Evolutionary conservation across 2,888 invertebrate genomes (phyloP), one percentile per base, ranked within the genome.

Genomic region (Drosophila robusta): DNA sequence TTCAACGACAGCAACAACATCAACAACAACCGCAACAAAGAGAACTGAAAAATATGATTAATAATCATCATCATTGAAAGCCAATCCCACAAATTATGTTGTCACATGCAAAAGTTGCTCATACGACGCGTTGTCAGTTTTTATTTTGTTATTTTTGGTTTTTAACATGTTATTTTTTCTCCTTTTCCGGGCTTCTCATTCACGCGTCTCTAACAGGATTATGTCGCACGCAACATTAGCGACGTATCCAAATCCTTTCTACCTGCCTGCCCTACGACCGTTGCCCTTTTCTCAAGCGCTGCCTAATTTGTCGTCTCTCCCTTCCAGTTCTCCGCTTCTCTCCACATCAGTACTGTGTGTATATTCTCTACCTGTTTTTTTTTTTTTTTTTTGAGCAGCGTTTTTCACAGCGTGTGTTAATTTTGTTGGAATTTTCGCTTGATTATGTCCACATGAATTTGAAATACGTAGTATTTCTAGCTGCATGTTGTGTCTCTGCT

Each of bases 191-290:
- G 46, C 55, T 56, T 73, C 63, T 75, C 78, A 75, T 72, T 87
- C 83, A 84, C 85, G 82, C 85, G 76, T 78, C 73, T 73, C 82
- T 81, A 83, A 85, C 82, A 83, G 82, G 88, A 86, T 83, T 85
- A 86, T 71, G 74, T 72, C 68, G 83, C 88, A 83, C 70, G 83
- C 88, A 85, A 87, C 86, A 83, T 83, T 83, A 87, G 61, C 71
- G 29, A 26, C 55, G 66, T 49, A 26, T 64, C 57, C 39, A 46
- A 71, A 77, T 77, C 58, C 77, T 77, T 71, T 39, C 64, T 63
- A 78, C 68, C 78, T 63, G 49, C 49, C 34, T 47, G 46, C 26
- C 26, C 29, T 29, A 29, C 29, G 9, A 29, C 29, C 41, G 11
- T 54, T 71, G 56, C 71, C 34, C 67, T 52, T 70, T 60, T 57